Conservation (phyloP, 2,113 vertebrate species). For the Antechinus flavipes region DNA sequence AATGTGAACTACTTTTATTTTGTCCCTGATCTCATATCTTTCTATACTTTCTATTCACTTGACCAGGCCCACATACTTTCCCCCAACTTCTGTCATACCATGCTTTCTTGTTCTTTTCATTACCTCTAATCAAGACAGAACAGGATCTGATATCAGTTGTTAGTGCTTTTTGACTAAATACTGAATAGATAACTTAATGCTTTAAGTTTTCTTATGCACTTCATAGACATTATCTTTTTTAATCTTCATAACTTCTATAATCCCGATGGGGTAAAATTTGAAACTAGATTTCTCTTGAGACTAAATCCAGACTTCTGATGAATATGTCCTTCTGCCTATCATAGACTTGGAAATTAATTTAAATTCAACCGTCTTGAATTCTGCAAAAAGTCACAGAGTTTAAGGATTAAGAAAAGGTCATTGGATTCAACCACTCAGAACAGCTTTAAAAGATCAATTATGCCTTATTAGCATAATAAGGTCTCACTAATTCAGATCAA, state of each 20-base stretch:
- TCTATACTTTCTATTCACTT: not conserved
- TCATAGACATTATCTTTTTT: not conserved
- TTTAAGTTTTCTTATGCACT: not conserved
- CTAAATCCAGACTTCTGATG: not conserved
- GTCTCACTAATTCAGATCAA: not conserved
- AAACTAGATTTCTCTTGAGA: not conserved
- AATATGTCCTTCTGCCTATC: not conserved
- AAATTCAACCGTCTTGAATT: not conserved
- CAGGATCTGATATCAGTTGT: not conserved
- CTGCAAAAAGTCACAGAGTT: not conserved
- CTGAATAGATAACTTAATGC: not conserved
- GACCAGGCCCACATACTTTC: not conserved
- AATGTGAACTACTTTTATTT: not conserved
- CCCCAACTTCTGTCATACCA: not conserved
- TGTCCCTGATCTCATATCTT: not conserved
- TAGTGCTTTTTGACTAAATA: not conserved
- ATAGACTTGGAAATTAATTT: not conserved
- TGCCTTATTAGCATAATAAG: not conserved
- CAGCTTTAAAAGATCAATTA: not conserved
- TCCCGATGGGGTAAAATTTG: not conserved
- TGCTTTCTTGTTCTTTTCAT: not conserved
- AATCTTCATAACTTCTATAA: not conserved
- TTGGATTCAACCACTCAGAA: not conserved
- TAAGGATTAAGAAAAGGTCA: not conserved
- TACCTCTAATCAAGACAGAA: not conserved